Evolutionary conservation across 2,888 invertebrate species (phyloP), one percentile per base, ranked within the genome.

Genomic region (Tiliacea aurago): DNA sequence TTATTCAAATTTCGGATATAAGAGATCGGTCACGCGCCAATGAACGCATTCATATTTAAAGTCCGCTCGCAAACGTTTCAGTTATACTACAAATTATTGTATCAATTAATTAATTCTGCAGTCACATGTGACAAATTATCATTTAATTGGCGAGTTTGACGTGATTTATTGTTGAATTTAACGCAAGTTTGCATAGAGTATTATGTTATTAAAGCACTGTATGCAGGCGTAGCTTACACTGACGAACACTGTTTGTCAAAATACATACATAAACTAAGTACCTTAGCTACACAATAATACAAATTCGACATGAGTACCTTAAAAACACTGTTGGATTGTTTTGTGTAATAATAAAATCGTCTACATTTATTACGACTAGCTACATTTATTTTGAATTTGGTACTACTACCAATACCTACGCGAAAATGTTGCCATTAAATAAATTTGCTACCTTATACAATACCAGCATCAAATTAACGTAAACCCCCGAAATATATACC

Each of bases 1-100:
- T 93, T 94, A 95, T 96, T 92, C 91, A 91, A 92, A 94, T 92
- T 94, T 91, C 85, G 91, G 91, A 95, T 93, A 93, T 90, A 89
- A 89, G 88, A 90, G 86, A 92, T 95, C 93, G 89, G 93, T 75
- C 76, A 91, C 93, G 95, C 94, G 84, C 86, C 91, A 92, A 82
- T 87, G 91, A 86, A 73, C 84, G 82, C 90, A 91, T 95, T 95
- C 91, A 93, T 93, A 94, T 94, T 94, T 87, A 92, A 93, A 94
- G 91, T 89, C 85, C 78, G 84, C 86, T 89, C 83, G 74, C 81
- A 83, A 86, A 86, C 70, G 84, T 83, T 83, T 88, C 90, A 88
- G 89, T 89, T 91, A 88, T 83, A 82, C 28, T 53, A 85, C 70
- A 77, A 78, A 53, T 76, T 72, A 75, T 64, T 82, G 81, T 80